phyloP scores from a whole-genome alignment of 2,797 vertebrate species.

The Lithobates pipiens region DNA sequence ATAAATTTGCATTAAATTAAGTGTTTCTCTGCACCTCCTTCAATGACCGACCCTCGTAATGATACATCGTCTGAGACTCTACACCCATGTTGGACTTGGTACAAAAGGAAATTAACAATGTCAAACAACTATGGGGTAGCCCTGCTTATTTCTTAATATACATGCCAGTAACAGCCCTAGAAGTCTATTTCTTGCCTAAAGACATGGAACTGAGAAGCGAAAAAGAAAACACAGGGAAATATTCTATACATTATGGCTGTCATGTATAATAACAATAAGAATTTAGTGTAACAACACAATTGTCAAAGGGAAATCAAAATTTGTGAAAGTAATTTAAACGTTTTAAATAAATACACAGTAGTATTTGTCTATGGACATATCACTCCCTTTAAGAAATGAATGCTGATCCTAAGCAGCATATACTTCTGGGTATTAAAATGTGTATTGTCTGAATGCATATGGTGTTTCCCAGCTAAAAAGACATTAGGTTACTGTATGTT shows the following conservation, averaged over 20 bases:
- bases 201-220: neutral
- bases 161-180: neutral
- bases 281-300: neutral
- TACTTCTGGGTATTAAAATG: neutral
- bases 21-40: conserved; percentile 35
- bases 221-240: neutral
- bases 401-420: neutral
- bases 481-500: no score
- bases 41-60: conserved; percentile 40
- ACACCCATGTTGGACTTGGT: conserved; percentile 31
- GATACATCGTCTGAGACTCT: conserved; percentile 32
- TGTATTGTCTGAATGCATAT: neutral
- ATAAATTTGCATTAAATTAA: conserved; percentile 62
- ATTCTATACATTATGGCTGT: neutral
- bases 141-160: conserved; percentile 10
- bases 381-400: neutral
- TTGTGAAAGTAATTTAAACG: neutral
- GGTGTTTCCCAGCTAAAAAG: no score
- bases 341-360: neutral
- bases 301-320: neutral
- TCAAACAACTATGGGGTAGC: conserved; percentile 19
- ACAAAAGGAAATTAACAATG: conserved; percentile 28
- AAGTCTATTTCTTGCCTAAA: neutral
- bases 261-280: neutral
- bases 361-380: neutral